Evolutionary conservation across 2,888 invertebrate genomes (phyloP).

Genomic region (Psylliodes chrysocephalus): DNA sequence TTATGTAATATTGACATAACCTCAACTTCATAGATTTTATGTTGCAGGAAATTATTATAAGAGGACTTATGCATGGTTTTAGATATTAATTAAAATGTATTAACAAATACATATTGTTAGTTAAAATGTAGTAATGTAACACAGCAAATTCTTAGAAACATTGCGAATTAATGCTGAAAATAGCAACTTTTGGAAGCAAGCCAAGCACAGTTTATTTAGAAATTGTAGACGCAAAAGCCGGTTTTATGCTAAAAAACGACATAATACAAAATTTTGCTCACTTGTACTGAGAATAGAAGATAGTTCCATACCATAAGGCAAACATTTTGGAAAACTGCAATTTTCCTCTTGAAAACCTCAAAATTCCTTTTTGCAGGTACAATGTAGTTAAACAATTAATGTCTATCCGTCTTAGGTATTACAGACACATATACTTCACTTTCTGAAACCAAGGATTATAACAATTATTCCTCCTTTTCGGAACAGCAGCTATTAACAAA

Average conservation of each 20-base stretch:
- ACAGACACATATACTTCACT: background rate
- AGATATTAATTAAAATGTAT: background rate
- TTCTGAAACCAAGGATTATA: background rate
- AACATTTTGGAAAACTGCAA: slow-evolving; percentile 55
- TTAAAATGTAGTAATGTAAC: background rate
- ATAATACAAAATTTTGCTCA: slow-evolving; percentile 52
- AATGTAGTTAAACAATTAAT: slow-evolving; percentile 7
- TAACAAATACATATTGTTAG: background rate
- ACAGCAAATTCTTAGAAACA: slow-evolving; percentile 3
- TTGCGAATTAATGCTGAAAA: slow-evolving; percentile 25
- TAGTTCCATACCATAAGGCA: slow-evolving; percentile 62
- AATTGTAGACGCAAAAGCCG: slow-evolving; percentile 30
- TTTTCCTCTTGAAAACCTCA: slow-evolving; percentile 3
- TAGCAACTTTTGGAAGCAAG: slow-evolving; percentile 32
- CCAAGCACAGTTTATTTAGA: slow-evolving; percentile 36
- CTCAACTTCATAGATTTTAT: slow-evolving; percentile 8
- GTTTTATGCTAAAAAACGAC: slow-evolving; percentile 25
- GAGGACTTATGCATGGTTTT: background rate
- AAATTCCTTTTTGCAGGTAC: slow-evolving; percentile 10
- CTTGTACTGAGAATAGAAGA: slow-evolving; percentile 63
- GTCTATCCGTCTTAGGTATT: background rate
- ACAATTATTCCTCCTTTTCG: background rate
- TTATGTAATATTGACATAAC: slow-evolving; percentile 13
- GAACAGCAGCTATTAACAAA: background rate
- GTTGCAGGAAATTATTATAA: slow-evolving; percentile 1